Evolutionary conservation across 2,888 invertebrate genomes (phyloP).

Genomic region (Drosophila atroscutellata): DNA sequence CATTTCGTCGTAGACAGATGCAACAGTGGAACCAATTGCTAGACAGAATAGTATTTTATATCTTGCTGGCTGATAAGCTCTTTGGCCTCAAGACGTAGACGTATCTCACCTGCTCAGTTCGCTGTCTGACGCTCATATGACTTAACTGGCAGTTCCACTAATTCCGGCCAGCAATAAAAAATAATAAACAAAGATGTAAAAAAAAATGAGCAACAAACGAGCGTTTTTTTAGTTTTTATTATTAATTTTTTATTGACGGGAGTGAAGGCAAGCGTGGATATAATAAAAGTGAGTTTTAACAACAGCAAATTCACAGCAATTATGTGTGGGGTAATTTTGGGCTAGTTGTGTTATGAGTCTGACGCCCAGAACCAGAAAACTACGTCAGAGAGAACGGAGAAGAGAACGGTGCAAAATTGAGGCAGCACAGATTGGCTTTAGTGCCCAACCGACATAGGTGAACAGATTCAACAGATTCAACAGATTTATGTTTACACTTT

Average conservation of each 20-base stretch:
- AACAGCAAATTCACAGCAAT: conserved; percentile 45
- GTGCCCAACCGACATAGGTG: conserved; percentile 22
- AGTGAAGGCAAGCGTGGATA: conserved; percentile 22
- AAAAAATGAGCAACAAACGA: not conserved
- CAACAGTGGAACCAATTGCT: not conserved
- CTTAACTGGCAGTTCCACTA: conserved; percentile 41
- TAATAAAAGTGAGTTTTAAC: conserved; percentile 47
- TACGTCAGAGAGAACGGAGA: conserved; percentile 3
- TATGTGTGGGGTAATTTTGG: conserved; percentile 19
- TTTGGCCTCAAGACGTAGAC: conserved; percentile 13
- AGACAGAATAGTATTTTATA: not conserved
- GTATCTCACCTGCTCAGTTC: conserved; percentile 25
- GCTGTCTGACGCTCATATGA: conserved; percentile 30
- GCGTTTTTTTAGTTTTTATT: conserved; percentile 6
- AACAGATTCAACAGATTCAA: not conserved
- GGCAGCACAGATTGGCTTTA: conserved; percentile 27
- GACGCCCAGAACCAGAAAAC: conserved; percentile 42
- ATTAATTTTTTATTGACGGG: conserved; percentile 49
- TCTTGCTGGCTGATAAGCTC: conserved; percentile 34
- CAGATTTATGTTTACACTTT: conserved; percentile 42
- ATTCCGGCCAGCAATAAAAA: conserved; percentile 39
- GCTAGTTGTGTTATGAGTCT: conserved; percentile 22
- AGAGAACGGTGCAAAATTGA: conserved; percentile 29
- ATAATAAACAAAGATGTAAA: conserved; percentile 8
- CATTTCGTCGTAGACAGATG: conserved; percentile 5